Conservation (phyloP, 2,888 invertebrate species). For the Amblyjoppa proteus region DNA sequence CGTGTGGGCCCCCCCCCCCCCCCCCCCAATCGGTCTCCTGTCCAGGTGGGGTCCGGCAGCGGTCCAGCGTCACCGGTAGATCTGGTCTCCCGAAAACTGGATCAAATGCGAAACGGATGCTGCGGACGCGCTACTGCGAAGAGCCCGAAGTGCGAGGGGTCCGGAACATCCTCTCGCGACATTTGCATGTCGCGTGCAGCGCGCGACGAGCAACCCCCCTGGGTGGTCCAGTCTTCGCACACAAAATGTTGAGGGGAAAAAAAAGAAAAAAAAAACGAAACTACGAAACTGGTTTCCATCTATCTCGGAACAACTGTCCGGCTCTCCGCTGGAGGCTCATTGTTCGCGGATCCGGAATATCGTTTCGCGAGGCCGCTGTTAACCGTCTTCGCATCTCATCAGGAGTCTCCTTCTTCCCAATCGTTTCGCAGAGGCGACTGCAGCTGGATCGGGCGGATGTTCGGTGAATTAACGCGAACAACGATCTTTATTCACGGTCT, state of each 20-base stretch:
- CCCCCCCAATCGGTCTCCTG: conserved; percentile 62
- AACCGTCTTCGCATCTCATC: conserved; percentile 63
- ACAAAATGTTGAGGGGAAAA: conserved; percentile 28
- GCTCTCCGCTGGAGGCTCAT: conserved; percentile 54
- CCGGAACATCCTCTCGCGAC: conserved; percentile 18
- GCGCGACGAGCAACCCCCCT: conserved; percentile 40
- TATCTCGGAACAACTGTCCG: conserved; percentile 68
- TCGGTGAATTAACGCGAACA: too few relatives aligned
- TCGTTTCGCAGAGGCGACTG: background rate
- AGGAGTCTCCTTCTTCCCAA: conserved; percentile 60
- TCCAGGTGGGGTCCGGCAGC: conserved; percentile 83
- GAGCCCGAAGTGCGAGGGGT: conserved; percentile 54
- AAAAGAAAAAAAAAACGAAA: conserved; percentile 1
- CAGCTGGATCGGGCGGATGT: too few relatives aligned
- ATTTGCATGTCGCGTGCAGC: conserved; percentile 69
- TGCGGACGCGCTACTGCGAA: conserved; percentile 44
- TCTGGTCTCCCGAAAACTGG: conserved; percentile 80
- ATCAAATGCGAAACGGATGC: conserved; percentile 72
- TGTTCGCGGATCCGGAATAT: conserved; percentile 44
- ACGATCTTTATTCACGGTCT: conserved; percentile 41
- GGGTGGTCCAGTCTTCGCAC: conserved; percentile 67
- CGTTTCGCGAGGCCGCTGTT: conserved; percentile 32
- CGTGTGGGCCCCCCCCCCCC: conserved; percentile 62
- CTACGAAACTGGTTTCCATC: conserved; percentile 63
- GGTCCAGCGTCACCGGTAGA: conserved; percentile 78